A percentile compares a stretch with the other conserved stretches of the same genome.
These are phyloP conservation scores for Subacronicta megacephala DNA, from an alignment of 2,888 invertebrate species.

Conservation along the genomic window DNA sequence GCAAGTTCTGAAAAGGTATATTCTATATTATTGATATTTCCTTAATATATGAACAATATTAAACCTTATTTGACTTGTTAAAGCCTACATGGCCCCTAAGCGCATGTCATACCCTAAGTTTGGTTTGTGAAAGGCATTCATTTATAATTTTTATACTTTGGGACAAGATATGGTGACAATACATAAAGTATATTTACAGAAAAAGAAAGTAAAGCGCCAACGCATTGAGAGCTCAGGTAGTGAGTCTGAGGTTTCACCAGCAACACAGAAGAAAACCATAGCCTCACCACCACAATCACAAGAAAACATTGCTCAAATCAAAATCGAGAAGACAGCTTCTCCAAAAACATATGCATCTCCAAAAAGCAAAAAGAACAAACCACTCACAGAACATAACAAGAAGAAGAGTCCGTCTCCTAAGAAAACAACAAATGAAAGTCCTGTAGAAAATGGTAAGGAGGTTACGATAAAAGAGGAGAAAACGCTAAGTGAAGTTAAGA, in stretches of 20 bases:
- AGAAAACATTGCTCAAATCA: conserved; percentile 44
- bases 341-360: conserved; percentile 76
- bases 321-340: conserved; percentile 62
- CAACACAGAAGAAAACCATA: conserved; percentile 9
- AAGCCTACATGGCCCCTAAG: too few species aligned
- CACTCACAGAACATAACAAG: conserved; percentile 23
- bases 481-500: conserved; percentile 48
- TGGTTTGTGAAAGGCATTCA: not conserved
- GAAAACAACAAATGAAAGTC: conserved; percentile 19
- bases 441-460: conserved; percentile 12
- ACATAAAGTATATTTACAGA: conserved; percentile 55
- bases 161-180: too few species aligned
- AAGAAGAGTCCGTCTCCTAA: conserved; percentile 21
- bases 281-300: conserved; percentile 20
- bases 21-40: too few species aligned
- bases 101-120: too few species aligned
- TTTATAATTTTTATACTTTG: not conserved
- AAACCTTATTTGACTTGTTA: too few species aligned
- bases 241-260: conserved; percentile 64
- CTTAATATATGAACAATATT: too few species aligned
- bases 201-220: conserved; percentile 77
- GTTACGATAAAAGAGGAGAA: conserved; percentile 18
- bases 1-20: conserved; percentile 60
- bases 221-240: conserved; percentile 81
- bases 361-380: conserved; percentile 65